phyloP scores from a whole-genome alignment of 2,113 vertebrate species.

The Vombatus ursinus region DNA sequence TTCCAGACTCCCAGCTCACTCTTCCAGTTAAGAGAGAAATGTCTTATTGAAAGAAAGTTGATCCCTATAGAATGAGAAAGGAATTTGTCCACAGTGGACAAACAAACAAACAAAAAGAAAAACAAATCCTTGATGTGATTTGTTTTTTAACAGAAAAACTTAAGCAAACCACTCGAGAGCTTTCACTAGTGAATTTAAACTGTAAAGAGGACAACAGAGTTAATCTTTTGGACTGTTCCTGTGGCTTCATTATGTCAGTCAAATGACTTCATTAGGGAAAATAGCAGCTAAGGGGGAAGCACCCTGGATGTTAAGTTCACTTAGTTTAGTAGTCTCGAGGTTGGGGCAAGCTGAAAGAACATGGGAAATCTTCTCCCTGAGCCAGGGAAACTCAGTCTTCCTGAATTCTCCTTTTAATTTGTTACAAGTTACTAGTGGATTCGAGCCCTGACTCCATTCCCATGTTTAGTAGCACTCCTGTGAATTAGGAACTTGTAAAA shows the following conservation, averaged over 20 bases:
- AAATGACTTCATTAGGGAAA: not conserved
- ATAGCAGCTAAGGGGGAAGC: not conserved
- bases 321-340: not conserved
- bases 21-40: not conserved
- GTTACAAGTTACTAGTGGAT: slow-evolving; percentile 22
- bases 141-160: not conserved
- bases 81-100: not conserved
- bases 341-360: not conserved
- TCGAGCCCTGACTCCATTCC: slow-evolving; percentile 13
- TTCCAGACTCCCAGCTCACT: not conserved
- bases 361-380: not conserved
- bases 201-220: not conserved
- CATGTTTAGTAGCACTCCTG: slow-evolving; percentile 5
- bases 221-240: not conserved
- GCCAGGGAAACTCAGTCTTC: slow-evolving; percentile 12
- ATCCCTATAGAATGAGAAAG: not conserved
- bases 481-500: slow-evolving; percentile 65
- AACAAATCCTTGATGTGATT: not conserved
- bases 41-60: not conserved
- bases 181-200: not conserved
- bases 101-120: not conserved
- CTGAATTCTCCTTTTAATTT: slow-evolving; percentile 24
- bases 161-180: not conserved
- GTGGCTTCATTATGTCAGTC: not conserved
- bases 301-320: not conserved